A percentile compares a stretch with the other conserved stretches of the same genome.
Evolutionary conservation across 2,113 vertebrate species (phyloP).

Genomic region (Genyomyrus donnyi): DNA sequence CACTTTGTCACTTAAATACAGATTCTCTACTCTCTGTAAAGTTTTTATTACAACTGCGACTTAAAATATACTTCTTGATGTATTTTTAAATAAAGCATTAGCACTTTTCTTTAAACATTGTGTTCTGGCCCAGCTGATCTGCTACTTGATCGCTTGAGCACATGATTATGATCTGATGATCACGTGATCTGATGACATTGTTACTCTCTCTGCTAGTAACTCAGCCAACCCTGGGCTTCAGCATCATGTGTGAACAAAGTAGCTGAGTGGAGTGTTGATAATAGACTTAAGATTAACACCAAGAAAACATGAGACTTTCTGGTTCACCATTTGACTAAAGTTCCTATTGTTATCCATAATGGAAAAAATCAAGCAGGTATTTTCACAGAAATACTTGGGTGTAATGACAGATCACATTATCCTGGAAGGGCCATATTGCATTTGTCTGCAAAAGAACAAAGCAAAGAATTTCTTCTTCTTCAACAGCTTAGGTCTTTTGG

Average conservation of each 20-base stretch:
- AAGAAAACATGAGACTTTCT: not conserved
- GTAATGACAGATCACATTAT: not conserved
- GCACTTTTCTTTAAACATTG: not conserved
- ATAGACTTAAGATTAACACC: not conserved
- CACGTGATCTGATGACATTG: not conserved
- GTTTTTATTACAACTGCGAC: not conserved
- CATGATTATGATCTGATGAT: not conserved
- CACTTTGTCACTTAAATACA: not conserved
- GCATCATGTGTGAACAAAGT: not conserved
- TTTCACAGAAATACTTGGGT: not conserved
- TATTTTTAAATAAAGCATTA: not conserved
- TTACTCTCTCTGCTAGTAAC: not conserved
- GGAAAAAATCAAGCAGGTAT: not conserved
- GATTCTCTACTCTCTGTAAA: not conserved
- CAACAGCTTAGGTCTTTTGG: not conserved
- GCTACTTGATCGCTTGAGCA: not conserved
- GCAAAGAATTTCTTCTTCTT: not conserved
- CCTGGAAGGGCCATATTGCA: not conserved
- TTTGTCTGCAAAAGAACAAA: not conserved
- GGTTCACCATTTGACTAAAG: not conserved
- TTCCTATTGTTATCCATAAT: not conserved
- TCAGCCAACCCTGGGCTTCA: not conserved
- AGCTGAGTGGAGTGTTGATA: not conserved
- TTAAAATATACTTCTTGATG: not conserved
- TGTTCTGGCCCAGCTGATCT: not conserved